Conservation (phyloP, 2,888 invertebrate genomes). For the Orthonevra nobilis region DNA sequence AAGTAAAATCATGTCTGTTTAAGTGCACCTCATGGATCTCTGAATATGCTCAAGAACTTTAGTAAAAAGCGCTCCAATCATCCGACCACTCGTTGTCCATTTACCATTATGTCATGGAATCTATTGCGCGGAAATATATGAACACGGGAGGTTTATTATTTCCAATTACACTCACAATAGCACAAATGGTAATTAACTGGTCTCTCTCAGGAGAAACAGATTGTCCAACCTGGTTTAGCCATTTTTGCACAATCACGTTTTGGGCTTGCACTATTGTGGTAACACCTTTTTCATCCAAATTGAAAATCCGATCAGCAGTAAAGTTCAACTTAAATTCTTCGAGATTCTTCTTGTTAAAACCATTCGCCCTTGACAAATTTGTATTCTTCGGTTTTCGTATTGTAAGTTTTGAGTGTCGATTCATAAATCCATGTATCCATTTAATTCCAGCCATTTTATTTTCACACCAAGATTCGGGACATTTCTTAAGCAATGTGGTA, state of each 20-base stretch:
- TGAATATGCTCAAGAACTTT: constrained; percentile 37
- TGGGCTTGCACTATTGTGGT: constrained; percentile 63
- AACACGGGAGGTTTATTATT: too few species aligned
- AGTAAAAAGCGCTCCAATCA: constrained; percentile 20
- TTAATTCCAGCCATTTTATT: constrained; percentile 56
- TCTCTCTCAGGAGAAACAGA: too few species aligned
- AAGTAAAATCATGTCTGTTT: constrained; percentile 38
- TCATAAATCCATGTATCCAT: constrained; percentile 68
- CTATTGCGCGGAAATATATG: too few species aligned
- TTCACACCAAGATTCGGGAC: constrained; percentile 39
- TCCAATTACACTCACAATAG: too few species aligned
- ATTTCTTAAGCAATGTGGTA: too few species aligned
- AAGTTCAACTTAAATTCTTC: constrained; percentile 60
- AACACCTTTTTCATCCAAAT: constrained; percentile 70
- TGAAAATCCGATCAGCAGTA: constrained; percentile 56
- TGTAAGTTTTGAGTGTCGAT: constrained; percentile 59
- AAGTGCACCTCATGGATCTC: constrained; percentile 23
- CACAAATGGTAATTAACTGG: too few species aligned
- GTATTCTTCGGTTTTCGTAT: constrained; percentile 67
- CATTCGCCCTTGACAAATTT: constrained; percentile 55
- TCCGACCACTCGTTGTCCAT: too few species aligned
- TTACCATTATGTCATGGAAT: too few species aligned
- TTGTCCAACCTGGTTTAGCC: too few species aligned
- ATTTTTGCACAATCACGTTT: too few species aligned
- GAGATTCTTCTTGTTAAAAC: constrained; percentile 65